Percentiles rank a stretch among this genome's conserved stretches.
Conservation (phyloP, 92 coral and sea anemone species). For the Umimayanthus chanpuru region DNA sequence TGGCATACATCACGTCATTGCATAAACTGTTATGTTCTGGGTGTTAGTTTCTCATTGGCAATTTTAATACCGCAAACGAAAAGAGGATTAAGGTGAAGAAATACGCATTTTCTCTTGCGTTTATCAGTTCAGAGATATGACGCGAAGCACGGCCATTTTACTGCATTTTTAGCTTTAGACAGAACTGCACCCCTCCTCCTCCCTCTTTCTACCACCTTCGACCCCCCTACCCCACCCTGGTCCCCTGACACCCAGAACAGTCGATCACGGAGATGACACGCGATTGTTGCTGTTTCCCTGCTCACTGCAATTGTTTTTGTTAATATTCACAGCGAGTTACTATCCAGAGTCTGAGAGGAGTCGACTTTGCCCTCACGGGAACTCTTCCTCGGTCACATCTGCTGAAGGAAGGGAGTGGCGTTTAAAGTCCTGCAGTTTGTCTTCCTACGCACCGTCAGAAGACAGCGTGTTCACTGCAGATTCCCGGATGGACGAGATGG, state of each 20-base stretch:
- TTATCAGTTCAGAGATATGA: no score
- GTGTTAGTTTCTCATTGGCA: no score
- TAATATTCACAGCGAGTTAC: slow-evolving; percentile 30
- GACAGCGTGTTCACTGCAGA: slow-evolving; percentile 30
- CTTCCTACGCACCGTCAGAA: slow-evolving; percentile 38
- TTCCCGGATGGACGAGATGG: slow-evolving; percentile 26
- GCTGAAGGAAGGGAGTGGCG: slow-evolving; percentile 14
- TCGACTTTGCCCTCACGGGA: slow-evolving; percentile 17
- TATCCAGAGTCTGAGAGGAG: slow-evolving; percentile 17
- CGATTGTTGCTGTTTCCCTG: background rate
- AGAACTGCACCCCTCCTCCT: background rate
- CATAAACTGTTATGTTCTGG: no score
- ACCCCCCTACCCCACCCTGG: slow-evolving; percentile 8
- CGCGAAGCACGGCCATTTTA: no score
- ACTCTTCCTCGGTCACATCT: slow-evolving; percentile 8
- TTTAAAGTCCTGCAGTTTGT: slow-evolving; percentile 28
- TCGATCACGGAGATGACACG: background rate
- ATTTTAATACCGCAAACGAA: no score
- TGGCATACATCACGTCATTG: no score
- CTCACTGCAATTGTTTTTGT: background rate
- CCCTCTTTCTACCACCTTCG: background rate
- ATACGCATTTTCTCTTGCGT: no score
- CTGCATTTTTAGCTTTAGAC: no score
- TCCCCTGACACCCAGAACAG: background rate
- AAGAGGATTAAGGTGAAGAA: no score